A percentile compares a stretch with the other conserved stretches of the same genome.
Evolutionary conservation across 2,888 invertebrate species (phyloP).

Genomic region (Amblyjoppa fuscipennis): DNA sequence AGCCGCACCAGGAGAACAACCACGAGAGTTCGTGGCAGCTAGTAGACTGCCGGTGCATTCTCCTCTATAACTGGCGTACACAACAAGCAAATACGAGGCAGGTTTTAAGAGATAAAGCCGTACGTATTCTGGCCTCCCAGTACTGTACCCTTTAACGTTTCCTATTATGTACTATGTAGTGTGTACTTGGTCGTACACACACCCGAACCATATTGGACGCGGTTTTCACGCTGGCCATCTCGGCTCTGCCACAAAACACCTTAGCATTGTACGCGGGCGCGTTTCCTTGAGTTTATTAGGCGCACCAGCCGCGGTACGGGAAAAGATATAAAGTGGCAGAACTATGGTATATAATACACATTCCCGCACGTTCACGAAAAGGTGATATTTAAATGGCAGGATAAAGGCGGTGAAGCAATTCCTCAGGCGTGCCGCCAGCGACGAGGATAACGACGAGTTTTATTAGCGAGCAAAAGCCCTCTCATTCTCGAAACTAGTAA

Average conservation of each 20-base stretch:
- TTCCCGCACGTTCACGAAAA: slow-evolving; percentile 38
- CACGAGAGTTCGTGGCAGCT: slow-evolving; percentile 53
- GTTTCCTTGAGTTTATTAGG: slow-evolving; percentile 26
- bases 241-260: slow-evolving; percentile 23
- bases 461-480: slow-evolving; percentile 11
- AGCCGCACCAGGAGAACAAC: slow-evolving; percentile 57
- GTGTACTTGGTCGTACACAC: slow-evolving; percentile 4
- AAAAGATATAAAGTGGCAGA: slow-evolving; percentile 19
- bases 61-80: slow-evolving; percentile 36
- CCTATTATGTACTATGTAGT: slow-evolving; percentile 11
- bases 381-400: slow-evolving; percentile 65
- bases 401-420: slow-evolving; percentile 48
- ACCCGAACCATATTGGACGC: slow-evolving; percentile 46
- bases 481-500: slow-evolving; percentile 41
- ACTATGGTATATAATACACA: slow-evolving; percentile 30
- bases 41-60: slow-evolving; percentile 49
- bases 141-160: slow-evolving; percentile 34
- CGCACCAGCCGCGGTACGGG: background rate
- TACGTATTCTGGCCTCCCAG: slow-evolving; percentile 21
- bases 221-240: slow-evolving; percentile 56
- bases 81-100: slow-evolving; percentile 48
- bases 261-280: slow-evolving; percentile 3
- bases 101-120: slow-evolving; percentile 43
- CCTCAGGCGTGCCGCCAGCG: slow-evolving; percentile 29
- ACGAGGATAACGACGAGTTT: slow-evolving; percentile 36